These are phyloP conservation scores for Heliconius ismenius DNA, from an alignment of 2,888 invertebrate genomes.

Conservation along the genomic window DNA sequence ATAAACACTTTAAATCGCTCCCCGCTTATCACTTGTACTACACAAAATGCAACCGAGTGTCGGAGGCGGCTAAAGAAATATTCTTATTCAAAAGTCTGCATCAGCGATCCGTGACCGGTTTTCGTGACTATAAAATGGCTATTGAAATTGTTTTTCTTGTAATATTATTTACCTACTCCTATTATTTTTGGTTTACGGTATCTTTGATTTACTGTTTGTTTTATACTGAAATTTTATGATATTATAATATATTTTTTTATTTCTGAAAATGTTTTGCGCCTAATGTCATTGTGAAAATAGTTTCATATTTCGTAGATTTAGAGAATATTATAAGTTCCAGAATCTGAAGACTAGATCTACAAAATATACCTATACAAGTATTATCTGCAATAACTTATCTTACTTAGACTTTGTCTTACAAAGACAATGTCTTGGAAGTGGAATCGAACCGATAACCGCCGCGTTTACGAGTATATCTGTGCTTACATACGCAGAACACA, in stretches of 20 bases:
- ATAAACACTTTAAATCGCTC: slow-evolving; percentile 22
- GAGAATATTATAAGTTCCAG: too few species aligned
- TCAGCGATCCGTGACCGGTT: slow-evolving; percentile 64
- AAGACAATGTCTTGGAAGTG: too few species aligned
- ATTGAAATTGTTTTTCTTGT: slow-evolving; percentile 40
- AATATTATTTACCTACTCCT: slow-evolving; percentile 17
- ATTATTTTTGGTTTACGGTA: background rate
- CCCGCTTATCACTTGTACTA: slow-evolving; percentile 45
- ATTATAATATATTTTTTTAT: background rate
- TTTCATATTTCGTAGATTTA: too few species aligned
- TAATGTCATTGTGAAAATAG: too few species aligned
- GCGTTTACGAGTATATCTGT: too few species aligned
- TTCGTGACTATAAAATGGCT: slow-evolving; percentile 45
- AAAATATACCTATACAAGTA: too few species aligned
- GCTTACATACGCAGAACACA: too few species aligned
- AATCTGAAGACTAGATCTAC: too few species aligned
- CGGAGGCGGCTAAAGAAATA: slow-evolving; percentile 64
- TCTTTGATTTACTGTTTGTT: background rate
- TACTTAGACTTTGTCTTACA: too few species aligned
- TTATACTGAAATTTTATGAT: background rate
- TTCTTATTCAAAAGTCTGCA: slow-evolving; percentile 71
- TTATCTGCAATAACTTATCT: too few species aligned
- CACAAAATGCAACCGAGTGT: slow-evolving; percentile 53
- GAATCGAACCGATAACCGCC: too few species aligned
- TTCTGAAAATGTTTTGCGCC: too few species aligned